Evolutionary conservation across 1,140 invertebrate genomes (phyloP).

Genomic region (Drosophila nebulosa): DNA sequence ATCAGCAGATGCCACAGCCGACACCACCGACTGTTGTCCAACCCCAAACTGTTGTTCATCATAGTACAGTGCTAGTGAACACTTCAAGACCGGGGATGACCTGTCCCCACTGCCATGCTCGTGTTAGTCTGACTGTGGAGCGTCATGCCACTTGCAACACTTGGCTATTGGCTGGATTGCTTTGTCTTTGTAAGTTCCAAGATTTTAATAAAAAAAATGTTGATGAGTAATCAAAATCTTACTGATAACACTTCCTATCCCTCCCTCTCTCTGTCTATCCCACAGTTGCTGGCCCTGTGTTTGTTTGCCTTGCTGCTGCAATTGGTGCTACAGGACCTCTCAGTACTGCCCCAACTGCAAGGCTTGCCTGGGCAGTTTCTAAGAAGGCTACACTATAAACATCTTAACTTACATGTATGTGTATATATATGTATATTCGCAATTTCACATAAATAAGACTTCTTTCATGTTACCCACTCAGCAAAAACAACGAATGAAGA

Average conservation of each 20-base stretch:
- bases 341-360: conserved; percentile 86
- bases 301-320: conserved; percentile 85
- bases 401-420: background rate
- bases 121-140: conserved; percentile 32
- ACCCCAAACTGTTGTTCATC: conserved; percentile 6
- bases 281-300: conserved; percentile 83
- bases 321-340: conserved; percentile 84
- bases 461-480: background rate
- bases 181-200: conserved; percentile 53
- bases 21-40: background rate
- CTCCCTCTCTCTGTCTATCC: background rate
- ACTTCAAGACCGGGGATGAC: conserved; percentile 20
- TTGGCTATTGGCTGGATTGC: conserved; percentile 27
- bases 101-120: conserved; percentile 47
- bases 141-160: conserved; percentile 46
- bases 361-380: conserved; percentile 82
- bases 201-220: background rate
- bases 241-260: background rate
- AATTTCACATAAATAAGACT: background rate
- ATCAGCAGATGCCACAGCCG: background rate
- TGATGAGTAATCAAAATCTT: conserved; percentile 5
- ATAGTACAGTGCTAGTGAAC: conserved; percentile 24
- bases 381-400: background rate
- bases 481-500: background rate
- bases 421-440: background rate